These are phyloP conservation scores for Chaitophorus viminalis DNA, from an alignment of 2,888 invertebrate species.

Conservation along the genomic window DNA sequence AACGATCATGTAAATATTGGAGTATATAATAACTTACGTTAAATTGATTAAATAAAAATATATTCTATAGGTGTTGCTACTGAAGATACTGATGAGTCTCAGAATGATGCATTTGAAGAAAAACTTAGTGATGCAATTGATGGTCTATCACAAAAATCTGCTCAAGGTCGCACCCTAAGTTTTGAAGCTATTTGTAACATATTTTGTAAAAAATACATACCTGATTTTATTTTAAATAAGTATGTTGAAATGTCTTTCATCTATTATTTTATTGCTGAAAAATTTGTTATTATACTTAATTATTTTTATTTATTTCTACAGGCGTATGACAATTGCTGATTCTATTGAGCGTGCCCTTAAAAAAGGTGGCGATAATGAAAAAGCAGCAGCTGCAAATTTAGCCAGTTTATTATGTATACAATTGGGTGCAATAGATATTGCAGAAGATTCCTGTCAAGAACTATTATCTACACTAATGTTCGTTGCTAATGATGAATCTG, in stretches of 20 bases:
- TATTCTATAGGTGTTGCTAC: constrained; percentile 63
- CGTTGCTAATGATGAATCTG: constrained; percentile 79
- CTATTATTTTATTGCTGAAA: background rate
- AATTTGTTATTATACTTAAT: too few species aligned
- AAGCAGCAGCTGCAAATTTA: constrained; percentile 82
- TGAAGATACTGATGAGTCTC: constrained; percentile 71
- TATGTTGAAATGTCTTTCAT: constrained; percentile 65
- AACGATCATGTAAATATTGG: constrained; percentile 65
- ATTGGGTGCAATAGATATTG: constrained; percentile 75
- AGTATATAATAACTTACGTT: background rate
- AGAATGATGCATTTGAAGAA: constrained; percentile 84
- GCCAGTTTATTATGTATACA: constrained; percentile 86
- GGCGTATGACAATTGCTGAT: constrained; percentile 81
- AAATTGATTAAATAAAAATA: background rate
- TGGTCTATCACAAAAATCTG: constrained; percentile 87
- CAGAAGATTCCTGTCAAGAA: constrained; percentile 77
- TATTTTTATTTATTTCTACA: constrained; percentile 64
- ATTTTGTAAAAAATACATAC: constrained; percentile 81
- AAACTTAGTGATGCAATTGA: constrained; percentile 89
- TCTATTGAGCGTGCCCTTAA: constrained; percentile 83
- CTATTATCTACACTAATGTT: constrained; percentile 79
- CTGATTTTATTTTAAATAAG: constrained; percentile 80
- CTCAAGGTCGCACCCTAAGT: constrained; percentile 80
- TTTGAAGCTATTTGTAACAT: constrained; percentile 79
- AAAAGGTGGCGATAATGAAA: constrained; percentile 85